Evolutionary conservation across 2,113 vertebrate species (phyloP).

Genomic region (Esox niger): DNA sequence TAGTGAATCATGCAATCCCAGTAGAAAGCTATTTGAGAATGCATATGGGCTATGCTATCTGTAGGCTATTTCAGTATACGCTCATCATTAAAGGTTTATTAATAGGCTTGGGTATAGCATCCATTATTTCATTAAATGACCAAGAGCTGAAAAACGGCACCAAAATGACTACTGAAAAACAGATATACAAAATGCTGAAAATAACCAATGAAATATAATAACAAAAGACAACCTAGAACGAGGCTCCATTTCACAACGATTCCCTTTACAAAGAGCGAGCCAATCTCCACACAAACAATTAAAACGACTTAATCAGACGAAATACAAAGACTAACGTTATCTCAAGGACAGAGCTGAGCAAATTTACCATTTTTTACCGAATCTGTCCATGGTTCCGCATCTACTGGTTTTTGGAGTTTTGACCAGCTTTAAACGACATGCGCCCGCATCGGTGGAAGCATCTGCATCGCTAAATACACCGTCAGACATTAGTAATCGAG

Average conservation of each 20-base stretch:
- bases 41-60: too few species aligned
- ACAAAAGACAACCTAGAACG: background rate
- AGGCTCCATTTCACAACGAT: constrained; percentile 16
- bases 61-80: too few species aligned
- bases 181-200: background rate
- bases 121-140: too few species aligned
- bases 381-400: constrained; percentile 48
- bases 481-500: constrained; percentile 42
- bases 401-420: constrained; percentile 21
- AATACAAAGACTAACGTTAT: background rate
- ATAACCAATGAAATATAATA: background rate
- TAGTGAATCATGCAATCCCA: constrained; percentile 5
- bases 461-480: constrained; percentile 38
- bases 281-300: background rate
- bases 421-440: constrained; percentile 37
- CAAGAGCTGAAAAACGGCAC: background rate
- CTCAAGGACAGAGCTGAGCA: too few species aligned
- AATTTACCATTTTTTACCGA: constrained; percentile 45
- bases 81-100: too few species aligned
- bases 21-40: background rate
- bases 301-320: background rate
- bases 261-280: constrained; percentile 7
- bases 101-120: too few species aligned
- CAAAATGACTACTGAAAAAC: background rate
- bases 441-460: constrained; percentile 33